A percentile compares a stretch with the other conserved stretches of the same genome.
These are phyloP conservation scores for Hoplostethus mediterraneus DNA, from an alignment of 2,797 vertebrate species.

Conservation along the genomic window DNA sequence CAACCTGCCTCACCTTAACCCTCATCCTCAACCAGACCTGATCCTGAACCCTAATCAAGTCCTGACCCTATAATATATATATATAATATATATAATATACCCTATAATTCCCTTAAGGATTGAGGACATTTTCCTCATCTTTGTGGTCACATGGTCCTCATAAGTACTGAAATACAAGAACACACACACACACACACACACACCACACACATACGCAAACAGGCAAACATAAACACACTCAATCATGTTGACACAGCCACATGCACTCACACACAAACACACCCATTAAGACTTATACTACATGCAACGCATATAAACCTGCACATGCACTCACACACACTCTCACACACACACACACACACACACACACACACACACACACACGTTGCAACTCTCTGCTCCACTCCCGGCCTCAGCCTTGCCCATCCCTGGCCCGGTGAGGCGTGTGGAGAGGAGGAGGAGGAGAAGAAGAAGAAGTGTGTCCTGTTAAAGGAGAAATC, in stretches of 20 bases:
- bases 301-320: too few relatives aligned
- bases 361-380: conserved; percentile 29
- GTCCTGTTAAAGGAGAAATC: conserved; percentile 59
- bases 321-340: conserved; percentile 1
- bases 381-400: conserved; percentile 6
- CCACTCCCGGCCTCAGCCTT: conserved; percentile 41
- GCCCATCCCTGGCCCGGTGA: conserved; percentile 20
- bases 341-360: conserved; percentile 10
- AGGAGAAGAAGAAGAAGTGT: background rate
- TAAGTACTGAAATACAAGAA: conserved; percentile 50
- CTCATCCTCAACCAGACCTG: too few relatives aligned
- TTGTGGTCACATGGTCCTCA: conserved; percentile 39
- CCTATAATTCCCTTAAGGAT: background rate
- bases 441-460: conserved; percentile 24
- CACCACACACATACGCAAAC: background rate
- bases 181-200: conserved; percentile 2
- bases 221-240: background rate
- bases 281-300: background rate
- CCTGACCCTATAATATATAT: too few relatives aligned
- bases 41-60: too few relatives aligned
- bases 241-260: background rate
- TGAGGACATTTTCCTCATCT: background rate
- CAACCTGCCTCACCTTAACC: background rate
- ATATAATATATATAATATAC: too few relatives aligned
- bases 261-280: background rate